phyloP scores from a whole-genome alignment of 1,140 invertebrate species.

The Drosophila cardini region DNA sequence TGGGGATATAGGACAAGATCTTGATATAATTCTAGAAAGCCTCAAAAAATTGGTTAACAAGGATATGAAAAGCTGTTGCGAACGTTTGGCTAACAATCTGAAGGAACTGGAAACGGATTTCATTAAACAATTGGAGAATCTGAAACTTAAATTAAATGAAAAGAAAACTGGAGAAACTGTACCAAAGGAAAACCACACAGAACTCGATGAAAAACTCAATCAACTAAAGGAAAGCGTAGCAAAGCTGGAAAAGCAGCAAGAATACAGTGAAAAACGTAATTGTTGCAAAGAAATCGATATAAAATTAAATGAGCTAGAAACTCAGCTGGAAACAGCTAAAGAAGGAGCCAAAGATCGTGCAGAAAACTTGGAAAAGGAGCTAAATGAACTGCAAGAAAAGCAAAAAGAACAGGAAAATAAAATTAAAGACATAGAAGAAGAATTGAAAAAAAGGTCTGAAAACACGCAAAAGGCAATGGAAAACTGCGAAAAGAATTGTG shows the following conservation, averaged over 20 bases:
- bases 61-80: slow-evolving; percentile 41
- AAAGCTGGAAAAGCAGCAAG: slow-evolving; percentile 18
- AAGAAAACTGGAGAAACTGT: not conserved
- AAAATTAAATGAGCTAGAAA: not conserved
- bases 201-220: slow-evolving; percentile 13
- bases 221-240: not conserved
- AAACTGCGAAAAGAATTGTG: slow-evolving; percentile 20
- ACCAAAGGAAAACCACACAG: not conserved
- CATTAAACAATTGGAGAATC: not conserved
- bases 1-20: slow-evolving; percentile 43
- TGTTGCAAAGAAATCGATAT: slow-evolving; percentile 29
- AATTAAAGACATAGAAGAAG: not conserved
- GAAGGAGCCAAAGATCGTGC: not conserved
- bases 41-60: slow-evolving; percentile 12
- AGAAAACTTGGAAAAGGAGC: not conserved
- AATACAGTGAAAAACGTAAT: not conserved
- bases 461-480: not conserved
- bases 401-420: slow-evolving; percentile 16
- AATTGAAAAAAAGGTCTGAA: not conserved
- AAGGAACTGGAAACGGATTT: slow-evolving; percentile 33
- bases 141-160: not conserved
- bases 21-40: slow-evolving; percentile 32
- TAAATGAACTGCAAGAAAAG: slow-evolving; percentile 14
- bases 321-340: not conserved
- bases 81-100: slow-evolving; percentile 6